Base-by-base conservation (phyloP, 2,888 invertebrate genomes). In the Diachrysia chrysitis region DNA sequence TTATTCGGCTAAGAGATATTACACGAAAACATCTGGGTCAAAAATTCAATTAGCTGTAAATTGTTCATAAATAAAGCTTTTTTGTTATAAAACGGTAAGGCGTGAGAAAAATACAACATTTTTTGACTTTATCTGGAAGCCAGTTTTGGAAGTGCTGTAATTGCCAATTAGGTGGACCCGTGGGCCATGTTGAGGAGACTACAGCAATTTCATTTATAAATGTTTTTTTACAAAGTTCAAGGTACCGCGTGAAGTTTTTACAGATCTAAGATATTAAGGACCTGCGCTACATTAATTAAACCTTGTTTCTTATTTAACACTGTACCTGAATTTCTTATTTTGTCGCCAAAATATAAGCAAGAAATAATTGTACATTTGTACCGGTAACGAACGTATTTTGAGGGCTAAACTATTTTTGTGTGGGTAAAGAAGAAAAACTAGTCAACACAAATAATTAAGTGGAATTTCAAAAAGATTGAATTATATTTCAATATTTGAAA, bases 141-240 rank as follows among this genome's bases (percentile, higher is more conserved):
- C 76, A 76, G 76, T 77, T 83, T 82, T 60, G 71, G 73, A 76
- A 79, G 74, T 80, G 69, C 71, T 67, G 78, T 89, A 89, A 90
- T 89, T 88, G 89, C 78, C 89, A 88, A 90, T 90, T 89, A 91
- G 84, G 71, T 73, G 72, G 61, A 68, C 79, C 83, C 77, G 32
- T 66, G 73, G 76, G 79, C 80, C 66, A 80, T 73, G 78, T 78
- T 76, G 78, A 82, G 78, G 71, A 78, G 66, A 70, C 78, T 75
- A 72, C 66, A 81, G 67, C 53, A 65, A 67, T 74, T 83, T 76
- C 64, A 68, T 73, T 73, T 62, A 55, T 76, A 73, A 82, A 81
- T 76, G 64, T 75, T 77, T 73, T 79, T 72, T 71, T 37, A 62
- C 78, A 70, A 73, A 63, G 51, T 63, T 66, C 32, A 25, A 54